Base-by-base conservation (phyloP, 1,140 invertebrate species). In the Drosophila lini region DNA sequence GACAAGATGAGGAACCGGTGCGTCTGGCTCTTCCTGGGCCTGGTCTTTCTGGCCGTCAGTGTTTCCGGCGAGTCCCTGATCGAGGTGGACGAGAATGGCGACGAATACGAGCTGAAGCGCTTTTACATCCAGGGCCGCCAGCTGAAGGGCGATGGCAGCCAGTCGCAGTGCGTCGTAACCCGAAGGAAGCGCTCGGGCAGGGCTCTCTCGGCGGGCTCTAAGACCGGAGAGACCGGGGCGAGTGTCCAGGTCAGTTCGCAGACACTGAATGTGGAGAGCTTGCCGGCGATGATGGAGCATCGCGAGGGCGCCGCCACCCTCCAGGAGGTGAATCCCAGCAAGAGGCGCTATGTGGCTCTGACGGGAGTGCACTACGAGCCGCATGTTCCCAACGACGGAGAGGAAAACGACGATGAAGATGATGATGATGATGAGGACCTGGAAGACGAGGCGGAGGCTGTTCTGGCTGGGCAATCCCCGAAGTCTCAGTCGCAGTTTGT, bases 81-180 rank as follows among this genome's bases (percentile, higher is more conserved):
- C 57, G 90, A 91, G 78, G 81, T 91, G 64, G 90, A 91, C 48
- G 90, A 90, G 60, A 78, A 91, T 40, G 90, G 90, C 0, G 81
- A 91, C 47, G 90, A 91, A 38, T 91, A 89, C 31, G 90, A 91
- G 44, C 57, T 91, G 41, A 91, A 91, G 31, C 69, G 83, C 2
- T 91, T 91, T 57, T 77, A 79, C 22, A 91, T 91, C 32, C 81
- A 91, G 67, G 90, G 90, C 2, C 69, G 90, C 1, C 90, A 91
- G 57, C 15, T 91, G 28, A 61, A 45, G 1, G 90, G 86, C 45
- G 73, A 78, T 7, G 90, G 86, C 59, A 90, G 90, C 22, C 56
- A 84, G n/a, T 82, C 82, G 5, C 90, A 91, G 55, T 91, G 90
- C 38, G 83, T 91, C 44, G 81, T 90, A 0, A 89, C 90, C 5